These are phyloP conservation scores for Epinotia demarniana DNA, from an alignment of 2,888 invertebrate species.

Conservation along the genomic window DNA sequence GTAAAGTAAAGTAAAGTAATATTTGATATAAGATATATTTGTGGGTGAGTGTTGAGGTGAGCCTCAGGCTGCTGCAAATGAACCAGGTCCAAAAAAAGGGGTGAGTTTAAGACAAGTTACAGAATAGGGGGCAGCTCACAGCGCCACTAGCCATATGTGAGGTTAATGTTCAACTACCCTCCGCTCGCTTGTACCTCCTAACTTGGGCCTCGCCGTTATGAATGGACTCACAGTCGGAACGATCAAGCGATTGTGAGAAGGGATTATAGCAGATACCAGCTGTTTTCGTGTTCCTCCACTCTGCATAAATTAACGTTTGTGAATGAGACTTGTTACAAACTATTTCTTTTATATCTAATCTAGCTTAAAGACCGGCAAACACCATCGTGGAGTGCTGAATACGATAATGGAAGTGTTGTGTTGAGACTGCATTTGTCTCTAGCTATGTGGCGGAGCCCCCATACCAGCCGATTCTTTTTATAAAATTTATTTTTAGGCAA, in stretches of 20 bases:
- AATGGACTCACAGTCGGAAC: slow-evolving; percentile 24
- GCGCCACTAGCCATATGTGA: no score
- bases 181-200: neutral
- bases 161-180: neutral
- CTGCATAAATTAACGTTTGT: slow-evolving; percentile 20
- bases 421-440: no score
- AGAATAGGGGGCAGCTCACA: no score
- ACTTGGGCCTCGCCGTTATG: slow-evolving; percentile 6
- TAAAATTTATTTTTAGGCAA: no score
- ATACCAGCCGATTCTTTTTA: no score
- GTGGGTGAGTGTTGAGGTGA: no score
- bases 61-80: no score
- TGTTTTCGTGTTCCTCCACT: slow-evolving; percentile 4
- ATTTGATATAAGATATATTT: no score
- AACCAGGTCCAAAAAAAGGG: no score
- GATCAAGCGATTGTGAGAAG: slow-evolving; percentile 21
- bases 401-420: neutral
- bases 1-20: no score
- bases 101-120: no score
- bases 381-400: neutral
- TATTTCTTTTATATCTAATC: neutral
- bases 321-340: slow-evolving; percentile 7
- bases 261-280: slow-evolving; percentile 20
- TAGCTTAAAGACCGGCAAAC: neutral
- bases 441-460: no score